Conservation (phyloP, 2,797 vertebrate genomes). For the Catostomus latipinnis region DNA sequence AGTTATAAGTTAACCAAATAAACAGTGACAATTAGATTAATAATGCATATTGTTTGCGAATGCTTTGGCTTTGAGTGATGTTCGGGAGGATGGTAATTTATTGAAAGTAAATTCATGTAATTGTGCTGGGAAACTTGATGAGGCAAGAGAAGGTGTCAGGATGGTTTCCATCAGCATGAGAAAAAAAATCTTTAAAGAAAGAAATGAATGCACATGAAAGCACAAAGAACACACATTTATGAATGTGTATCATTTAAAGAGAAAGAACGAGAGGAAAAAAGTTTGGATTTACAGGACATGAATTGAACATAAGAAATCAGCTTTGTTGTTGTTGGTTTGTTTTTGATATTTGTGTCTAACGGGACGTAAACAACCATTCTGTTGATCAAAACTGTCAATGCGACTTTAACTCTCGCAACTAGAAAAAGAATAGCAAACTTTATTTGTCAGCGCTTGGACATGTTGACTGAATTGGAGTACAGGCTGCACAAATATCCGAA, state of each 20-base stretch:
- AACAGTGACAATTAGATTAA: conserved; percentile 98
- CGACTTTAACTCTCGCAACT: conserved; percentile 68
- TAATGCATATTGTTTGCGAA: conserved; percentile 99
- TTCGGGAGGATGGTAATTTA: conserved; percentile 98
- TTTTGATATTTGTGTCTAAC: conserved; percentile 76
- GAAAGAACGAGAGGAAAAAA: conserved; percentile 46
- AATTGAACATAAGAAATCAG: conserved; percentile 81
- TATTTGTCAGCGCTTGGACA: conserved; percentile 72
- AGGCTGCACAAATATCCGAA: conserved; percentile 21
- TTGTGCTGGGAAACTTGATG: conserved; percentile 92
- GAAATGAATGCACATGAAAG: conserved; percentile 81
- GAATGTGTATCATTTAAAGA: conserved; percentile 71
- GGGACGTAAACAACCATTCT: conserved; percentile 79
- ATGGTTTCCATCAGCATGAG: conserved; percentile 89
- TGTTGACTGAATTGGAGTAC: conserved; percentile 57
- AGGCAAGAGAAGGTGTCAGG: conserved; percentile 95
- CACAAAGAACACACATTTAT: conserved; percentile 81
- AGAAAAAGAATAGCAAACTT: conserved; percentile 74
- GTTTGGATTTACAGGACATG: conserved; percentile 76
- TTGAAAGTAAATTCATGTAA: conserved; percentile 98
- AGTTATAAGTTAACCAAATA: conserved; percentile 96
- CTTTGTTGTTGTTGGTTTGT: conserved; percentile 76
- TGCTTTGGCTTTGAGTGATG: conserved; percentile 96
- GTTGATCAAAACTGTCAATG: conserved; percentile 74
- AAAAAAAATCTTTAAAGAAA: conserved; percentile 80